Conservation (phyloP, 1,140 invertebrate species). For the Brevipalpus yothersi region DNA sequence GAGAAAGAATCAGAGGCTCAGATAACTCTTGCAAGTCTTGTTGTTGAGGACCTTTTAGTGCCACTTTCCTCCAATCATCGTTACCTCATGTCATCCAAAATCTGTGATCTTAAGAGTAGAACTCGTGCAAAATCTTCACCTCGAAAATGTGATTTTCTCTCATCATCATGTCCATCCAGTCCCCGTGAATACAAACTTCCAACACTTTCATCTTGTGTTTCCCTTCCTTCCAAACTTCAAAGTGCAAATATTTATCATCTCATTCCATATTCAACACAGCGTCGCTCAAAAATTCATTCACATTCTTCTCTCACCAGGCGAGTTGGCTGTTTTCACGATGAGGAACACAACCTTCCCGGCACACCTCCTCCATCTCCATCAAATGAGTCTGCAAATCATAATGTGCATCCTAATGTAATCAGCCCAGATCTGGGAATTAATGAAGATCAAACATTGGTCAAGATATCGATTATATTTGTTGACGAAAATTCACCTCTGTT, state of each 20-base stretch:
- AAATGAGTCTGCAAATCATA: not conserved
- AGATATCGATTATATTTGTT: slow-evolving; percentile 31
- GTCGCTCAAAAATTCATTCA: not conserved
- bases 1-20: slow-evolving; percentile 38
- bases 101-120: slow-evolving; percentile 9
- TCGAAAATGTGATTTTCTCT: slow-evolving; percentile 29
- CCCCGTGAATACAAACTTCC: not conserved
- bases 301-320: not conserved
- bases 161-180: slow-evolving; percentile 59
- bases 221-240: slow-evolving; percentile 40
- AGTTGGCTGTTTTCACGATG: not conserved
- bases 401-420: not conserved
- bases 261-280: not conserved
- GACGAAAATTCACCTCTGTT: slow-evolving; percentile 32
- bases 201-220: slow-evolving; percentile 19
- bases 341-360: slow-evolving; percentile 24
- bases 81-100: slow-evolving; percentile 41
- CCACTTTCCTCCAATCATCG: slow-evolving; percentile 46
- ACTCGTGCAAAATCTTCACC: slow-evolving; percentile 13
- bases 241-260: slow-evolving; percentile 22
- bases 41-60: slow-evolving; percentile 23
- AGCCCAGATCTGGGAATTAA: slow-evolving; percentile 8
- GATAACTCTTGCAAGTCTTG: slow-evolving; percentile 51
- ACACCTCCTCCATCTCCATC: slow-evolving; percentile 43
- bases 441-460: slow-evolving; percentile 27